Base-by-base conservation (phyloP, 2,113 vertebrate genomes). In the Syngnathoides biaculeatus region DNA sequence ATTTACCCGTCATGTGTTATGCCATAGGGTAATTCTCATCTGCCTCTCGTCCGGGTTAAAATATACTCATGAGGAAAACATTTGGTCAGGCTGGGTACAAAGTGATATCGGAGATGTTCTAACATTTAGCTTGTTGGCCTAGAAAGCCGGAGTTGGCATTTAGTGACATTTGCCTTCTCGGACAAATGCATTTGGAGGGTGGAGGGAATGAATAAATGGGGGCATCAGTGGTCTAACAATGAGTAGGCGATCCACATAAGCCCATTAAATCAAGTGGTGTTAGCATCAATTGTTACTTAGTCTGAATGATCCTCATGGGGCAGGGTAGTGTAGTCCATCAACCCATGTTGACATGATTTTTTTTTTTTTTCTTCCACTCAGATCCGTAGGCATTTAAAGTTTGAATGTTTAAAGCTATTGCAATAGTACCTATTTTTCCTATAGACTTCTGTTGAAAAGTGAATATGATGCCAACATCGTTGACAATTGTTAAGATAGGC, bases 151-250 rank as follows among this genome's bases (percentile, higher is more conserved):
- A 61, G 65, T 77, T 90, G 89, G 84, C 90, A 92, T 91, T 91
- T 87, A 79, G 75, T 90, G 89, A 89, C 90, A 91, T 92, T 92
- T 90, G 75, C 75, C 62, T 85, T 62, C 60, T 66, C 75, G 67
- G 79, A 70, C 57, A 80, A 75, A 83, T 74, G 73, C 78, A 74
- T 84, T 74, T 65, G 26, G 71, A 70, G 65, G 79, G 77, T 73
- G 57, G 5, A 63, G 64, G 53, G 40, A 74, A 56, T 63, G 42
- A 40, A 24, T 38, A 50, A 24, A 53, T 5, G 10, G 35, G 30
- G 58, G n/a, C 61, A 50, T 64, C 64, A 15, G 59, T 26, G 67
- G 67, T 52, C 39, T 73, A 82, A 88, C 83, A 67, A 82, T 67
- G 52, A 58, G 68, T 40, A 72, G 74, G 68, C 76, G 55, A 65